Base-by-base conservation (phyloP, 2,113 vertebrate genomes). In the Poeciliopsis occidentalis region DNA sequence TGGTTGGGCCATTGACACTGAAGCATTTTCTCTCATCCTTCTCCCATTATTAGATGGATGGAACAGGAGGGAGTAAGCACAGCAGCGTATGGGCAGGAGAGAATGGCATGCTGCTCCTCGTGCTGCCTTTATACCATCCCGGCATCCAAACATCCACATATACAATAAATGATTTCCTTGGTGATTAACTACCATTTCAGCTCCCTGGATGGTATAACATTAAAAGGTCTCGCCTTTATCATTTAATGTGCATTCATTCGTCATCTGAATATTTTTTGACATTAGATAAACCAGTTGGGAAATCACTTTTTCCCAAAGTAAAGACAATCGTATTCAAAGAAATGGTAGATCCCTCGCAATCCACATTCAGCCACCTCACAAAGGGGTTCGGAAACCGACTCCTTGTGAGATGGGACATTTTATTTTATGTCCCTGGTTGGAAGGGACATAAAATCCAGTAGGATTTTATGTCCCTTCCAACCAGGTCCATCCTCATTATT, bases 171-270 rank as follows among this genome's bases (percentile, higher is more conserved):
- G n/a, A n/a, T n/a, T n/a, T n/a, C n/a, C n/a, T n/a, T n/a, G n/a
- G n/a, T n/a, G n/a, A n/a, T n/a, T n/a, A n/a, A n/a, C n/a, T 68
- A 54, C 47, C 7, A 24, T 76, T 79, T 63, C 65, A 51, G 5
- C 60, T 19, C 6, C 37, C 22, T 30, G 22, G 22, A 64, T 41
- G 65, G 41, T 30, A 60, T 54, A 67, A 54, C 51, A 57, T 29
- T n/a, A 17, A 31, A 27, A 67, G 15, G 13, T 7, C 72, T 76
- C 24, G 2, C 65, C 37, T 82, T 60, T 64, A 57, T 80, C n/a
- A 29, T 27, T 51, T 34, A 30, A 27, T 64, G 12, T 26, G 0
- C 27, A 12, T 19, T 51, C 29, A 64, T 73, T 64, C 24, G 3
- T 69, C 51, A 37, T 62, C 15, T n/a, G 12, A 39, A 37, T 57